Base-by-base conservation (phyloP, 2,113 vertebrate genomes). In the Redunca redunca region DNA sequence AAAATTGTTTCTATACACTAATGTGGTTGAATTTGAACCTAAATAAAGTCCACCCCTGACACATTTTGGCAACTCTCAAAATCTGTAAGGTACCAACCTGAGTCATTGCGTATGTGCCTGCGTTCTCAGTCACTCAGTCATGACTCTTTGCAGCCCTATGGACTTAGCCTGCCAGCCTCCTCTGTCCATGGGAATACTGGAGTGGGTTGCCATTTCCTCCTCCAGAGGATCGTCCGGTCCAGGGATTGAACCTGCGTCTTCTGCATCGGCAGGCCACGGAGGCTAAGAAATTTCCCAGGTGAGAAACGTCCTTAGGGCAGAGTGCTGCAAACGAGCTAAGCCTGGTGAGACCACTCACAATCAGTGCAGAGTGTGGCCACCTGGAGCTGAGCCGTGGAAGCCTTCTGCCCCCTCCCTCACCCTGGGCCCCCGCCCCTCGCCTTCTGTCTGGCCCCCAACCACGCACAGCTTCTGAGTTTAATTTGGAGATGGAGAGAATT, bases 221-320 rank as follows among this genome's bases (percentile, higher is more conserved):
- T 77, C 23, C 40, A 77, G 40, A 43, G 71, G 71, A 77, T 77
- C 1, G 1, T 7, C 6, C 0, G 1, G 5, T 43, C 36, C 23
- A 77, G 36, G 71, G 21, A 25, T 77, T 0, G 2, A 40, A 71
- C 40, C 23, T 0, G 0, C 6, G 1, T 7, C 23, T 77, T 23
- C 36, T 77, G 36, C 23, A 43, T 2, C 43, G 71, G 40, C 12
- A 0, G 40, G 23, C 23, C 7, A 7, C 1, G n/a, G 64, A n/a
- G 6, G n/a, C 53, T 19, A 50, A 84, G 81, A 46, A 40, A 62
- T 58, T 19, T 23, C 16, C 15, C 17, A n/a, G 28, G 40, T 58
- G 40, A 83, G 50, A 89, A 71, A 57, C 12, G 1, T 83, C 52
- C 55, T 57, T 52, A 17, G 78, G 14, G 13, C 26, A 71, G 82